These are phyloP conservation scores for Mechanitis mazaeus DNA, from an alignment of 2,888 invertebrate species.

Conservation along the genomic window DNA sequence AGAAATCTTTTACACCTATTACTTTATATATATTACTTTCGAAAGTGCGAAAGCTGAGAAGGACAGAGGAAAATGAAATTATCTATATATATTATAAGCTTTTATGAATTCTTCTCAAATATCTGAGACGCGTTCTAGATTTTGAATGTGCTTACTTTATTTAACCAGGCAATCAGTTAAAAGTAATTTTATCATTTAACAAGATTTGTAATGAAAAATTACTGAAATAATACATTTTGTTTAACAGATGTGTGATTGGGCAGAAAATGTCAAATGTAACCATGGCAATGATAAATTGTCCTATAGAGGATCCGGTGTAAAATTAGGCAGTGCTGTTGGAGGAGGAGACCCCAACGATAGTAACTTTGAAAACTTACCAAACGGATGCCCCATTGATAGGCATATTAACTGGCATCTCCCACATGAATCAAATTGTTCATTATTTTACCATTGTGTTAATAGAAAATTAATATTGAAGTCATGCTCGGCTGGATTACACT, in stretches of 20 bases:
- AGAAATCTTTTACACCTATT: too few species aligned
- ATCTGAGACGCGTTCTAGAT: too few species aligned
- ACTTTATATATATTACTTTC: too few species aligned
- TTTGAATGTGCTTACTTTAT: too few species aligned
- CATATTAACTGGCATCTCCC: constrained; percentile 40
- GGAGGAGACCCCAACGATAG: background rate
- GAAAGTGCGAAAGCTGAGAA: too few species aligned
- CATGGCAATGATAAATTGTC: background rate
- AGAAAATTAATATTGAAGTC: constrained; percentile 29
- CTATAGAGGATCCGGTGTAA: background rate
- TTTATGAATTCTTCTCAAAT: too few species aligned
- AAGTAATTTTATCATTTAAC: too few species aligned
- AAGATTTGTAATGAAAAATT: too few species aligned
- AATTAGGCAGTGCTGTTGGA: background rate
- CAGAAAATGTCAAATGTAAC: background rate
- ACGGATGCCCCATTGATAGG: constrained; percentile 44
- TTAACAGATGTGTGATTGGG: background rate
- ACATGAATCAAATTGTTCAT: constrained; percentile 42
- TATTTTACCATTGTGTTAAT: constrained; percentile 51
- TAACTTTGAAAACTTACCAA: constrained; percentile 28
- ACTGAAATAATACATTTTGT: background rate
- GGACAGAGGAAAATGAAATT: too few species aligned
- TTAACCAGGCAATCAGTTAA: too few species aligned
- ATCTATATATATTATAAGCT: too few species aligned
- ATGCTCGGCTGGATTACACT: constrained; percentile 40